Conservation (phyloP, 1,140 invertebrate species). For the Scaptodrosophila lebanonensis region DNA sequence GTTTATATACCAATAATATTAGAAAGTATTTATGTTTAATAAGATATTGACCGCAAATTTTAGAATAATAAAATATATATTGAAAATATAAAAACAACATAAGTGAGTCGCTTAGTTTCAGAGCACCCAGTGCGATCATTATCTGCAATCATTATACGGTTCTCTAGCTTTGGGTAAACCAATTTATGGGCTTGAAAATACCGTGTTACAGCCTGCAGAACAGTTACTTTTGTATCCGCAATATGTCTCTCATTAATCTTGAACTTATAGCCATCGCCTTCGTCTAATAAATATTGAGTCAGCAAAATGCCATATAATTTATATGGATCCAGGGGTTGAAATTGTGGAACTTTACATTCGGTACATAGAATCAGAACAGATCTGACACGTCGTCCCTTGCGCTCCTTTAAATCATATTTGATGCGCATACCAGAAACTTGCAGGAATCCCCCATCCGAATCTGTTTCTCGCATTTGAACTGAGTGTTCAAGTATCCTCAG, state of each 20-base stretch:
- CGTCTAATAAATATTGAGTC: slow-evolving; percentile 40
- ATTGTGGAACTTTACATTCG: slow-evolving; percentile 77
- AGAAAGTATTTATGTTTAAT: too few species aligned
- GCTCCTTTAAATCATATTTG: slow-evolving; percentile 78
- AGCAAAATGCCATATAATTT: slow-evolving; percentile 78
- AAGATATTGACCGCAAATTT: too few species aligned
- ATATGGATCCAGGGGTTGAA: neutral
- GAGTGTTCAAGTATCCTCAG: slow-evolving; percentile 79
- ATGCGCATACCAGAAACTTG: slow-evolving; percentile 81
- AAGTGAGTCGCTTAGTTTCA: too few species aligned
- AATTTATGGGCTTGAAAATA: slow-evolving; percentile 62
- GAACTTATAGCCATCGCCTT: slow-evolving; percentile 62
- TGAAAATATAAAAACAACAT: too few species aligned
- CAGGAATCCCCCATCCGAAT: slow-evolving; percentile 79
- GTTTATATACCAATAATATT: slow-evolving; percentile 46
- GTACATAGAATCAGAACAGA: slow-evolving; percentile 78
- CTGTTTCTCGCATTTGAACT: slow-evolving; percentile 76
- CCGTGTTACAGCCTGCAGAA: slow-evolving; percentile 31
- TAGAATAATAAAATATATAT: too few species aligned
- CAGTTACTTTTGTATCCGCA: slow-evolving; percentile 17
- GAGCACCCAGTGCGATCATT: too few species aligned
- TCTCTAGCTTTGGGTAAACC: slow-evolving; percentile 78
- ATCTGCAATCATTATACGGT: slow-evolving; percentile 71
- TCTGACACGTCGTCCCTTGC: slow-evolving; percentile 78
- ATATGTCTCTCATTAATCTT: slow-evolving; percentile 1